Conservation (phyloP, 2,797 vertebrate genomes). For the Pyrocephalus nanus region DNA sequence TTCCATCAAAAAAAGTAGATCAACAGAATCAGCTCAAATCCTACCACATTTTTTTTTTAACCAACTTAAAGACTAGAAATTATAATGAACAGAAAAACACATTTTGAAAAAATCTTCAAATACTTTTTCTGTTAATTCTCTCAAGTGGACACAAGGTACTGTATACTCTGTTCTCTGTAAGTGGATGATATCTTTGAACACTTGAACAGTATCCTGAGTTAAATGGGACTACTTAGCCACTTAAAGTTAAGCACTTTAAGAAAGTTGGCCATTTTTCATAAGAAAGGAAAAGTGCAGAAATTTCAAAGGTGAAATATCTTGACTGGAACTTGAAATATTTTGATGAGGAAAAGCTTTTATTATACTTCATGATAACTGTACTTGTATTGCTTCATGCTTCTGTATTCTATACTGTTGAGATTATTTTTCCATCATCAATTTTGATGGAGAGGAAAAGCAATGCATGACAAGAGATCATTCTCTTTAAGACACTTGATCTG, state of each 20-base stretch:
- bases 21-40: background rate
- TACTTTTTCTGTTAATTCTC: background rate
- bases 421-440: background rate
- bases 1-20: background rate
- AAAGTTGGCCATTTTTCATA: background rate
- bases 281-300: background rate
- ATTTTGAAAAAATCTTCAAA: background rate
- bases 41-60: background rate
- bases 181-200: background rate
- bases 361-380: background rate
- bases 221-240: background rate
- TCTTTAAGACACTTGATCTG: background rate
- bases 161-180: background rate
- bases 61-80: background rate
- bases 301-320: background rate
- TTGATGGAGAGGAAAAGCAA: background rate
- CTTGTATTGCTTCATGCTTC: background rate
- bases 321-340: background rate
- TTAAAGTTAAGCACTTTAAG: background rate
- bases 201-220: background rate
- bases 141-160: background rate
- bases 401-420: background rate
- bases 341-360: background rate
- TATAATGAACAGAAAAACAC: background rate
- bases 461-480: background rate